Conservation (phyloP, 2,888 invertebrate genomes). For the Lithophane leautieri region DNA sequence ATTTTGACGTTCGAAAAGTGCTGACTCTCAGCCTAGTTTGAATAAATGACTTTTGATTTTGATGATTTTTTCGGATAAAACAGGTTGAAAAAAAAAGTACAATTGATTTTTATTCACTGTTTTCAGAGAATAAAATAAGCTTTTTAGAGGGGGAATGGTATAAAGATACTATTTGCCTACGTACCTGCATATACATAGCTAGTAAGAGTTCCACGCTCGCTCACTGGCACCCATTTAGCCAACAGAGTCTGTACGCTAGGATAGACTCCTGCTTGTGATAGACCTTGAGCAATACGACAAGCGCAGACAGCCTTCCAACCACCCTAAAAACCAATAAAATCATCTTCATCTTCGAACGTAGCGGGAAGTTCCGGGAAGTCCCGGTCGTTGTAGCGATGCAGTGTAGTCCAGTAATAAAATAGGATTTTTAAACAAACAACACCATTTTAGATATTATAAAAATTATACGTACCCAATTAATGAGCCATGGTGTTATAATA, state of each 20-base stretch:
- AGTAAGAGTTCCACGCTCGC: slow-evolving; percentile 90
- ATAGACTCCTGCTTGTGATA: slow-evolving; percentile 93
- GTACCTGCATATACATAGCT: slow-evolving; percentile 87
- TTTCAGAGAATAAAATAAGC: too few species aligned
- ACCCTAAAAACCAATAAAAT: slow-evolving; percentile 81
- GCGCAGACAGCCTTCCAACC: slow-evolving; percentile 91
- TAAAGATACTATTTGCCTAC: background rate
- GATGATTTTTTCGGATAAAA: too few species aligned
- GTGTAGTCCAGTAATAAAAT: background rate
- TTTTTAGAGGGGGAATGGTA: too few species aligned
- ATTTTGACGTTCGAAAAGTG: too few species aligned
- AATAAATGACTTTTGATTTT: too few species aligned
- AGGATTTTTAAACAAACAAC: background rate
- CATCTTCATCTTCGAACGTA: background rate
- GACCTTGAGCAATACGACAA: slow-evolving; percentile 93
- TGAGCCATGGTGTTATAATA: slow-evolving; percentile 76
- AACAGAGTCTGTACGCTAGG: slow-evolving; percentile 92
- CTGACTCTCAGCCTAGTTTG: too few species aligned
- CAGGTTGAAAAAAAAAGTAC: background rate
- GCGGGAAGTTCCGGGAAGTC: background rate
- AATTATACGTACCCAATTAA: slow-evolving; percentile 69
- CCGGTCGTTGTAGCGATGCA: background rate
- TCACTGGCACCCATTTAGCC: slow-evolving; percentile 93
- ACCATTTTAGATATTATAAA: background rate
- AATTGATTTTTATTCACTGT: too few species aligned